Evolutionary conservation across 1,140 invertebrate species (phyloP).

Genomic region (Drosophila littoralis): DNA sequence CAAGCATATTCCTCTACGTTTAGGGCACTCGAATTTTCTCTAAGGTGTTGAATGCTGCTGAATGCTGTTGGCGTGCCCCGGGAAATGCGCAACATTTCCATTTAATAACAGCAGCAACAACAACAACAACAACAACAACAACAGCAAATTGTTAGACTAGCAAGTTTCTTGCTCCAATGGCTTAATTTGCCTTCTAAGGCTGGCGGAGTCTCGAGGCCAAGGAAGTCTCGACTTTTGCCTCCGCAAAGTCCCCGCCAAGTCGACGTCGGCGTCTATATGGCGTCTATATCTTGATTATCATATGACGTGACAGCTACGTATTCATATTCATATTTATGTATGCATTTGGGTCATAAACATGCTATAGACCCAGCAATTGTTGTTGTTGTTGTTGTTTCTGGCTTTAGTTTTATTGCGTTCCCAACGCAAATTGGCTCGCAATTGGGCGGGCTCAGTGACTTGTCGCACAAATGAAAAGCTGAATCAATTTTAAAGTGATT

Average conservation of each 20-base stretch:
- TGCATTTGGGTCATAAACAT: conserved; percentile 81
- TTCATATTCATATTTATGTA: conserved; percentile 72
- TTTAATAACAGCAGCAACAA: conserved; percentile 34
- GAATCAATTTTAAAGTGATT: conserved; percentile 9
- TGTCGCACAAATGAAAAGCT: not conserved
- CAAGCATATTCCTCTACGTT: not conserved
- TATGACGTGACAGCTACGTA: conserved; percentile 81
- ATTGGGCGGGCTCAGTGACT: not conserved
- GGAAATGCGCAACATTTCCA: conserved; percentile 45
- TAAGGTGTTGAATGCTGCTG: conserved; percentile 35
- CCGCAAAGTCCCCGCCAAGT: not conserved
- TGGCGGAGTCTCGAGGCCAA: not conserved
- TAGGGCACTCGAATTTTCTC: conserved; percentile 23
- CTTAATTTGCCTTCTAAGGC: conserved; percentile 59
- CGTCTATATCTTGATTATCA: conserved; percentile 78
- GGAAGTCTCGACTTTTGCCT: conserved; percentile 10
- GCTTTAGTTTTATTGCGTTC: conserved; percentile 24
- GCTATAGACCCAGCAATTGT: conserved; percentile 18
- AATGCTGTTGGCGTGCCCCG: conserved; percentile 18
- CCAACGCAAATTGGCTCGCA: conserved; percentile 56
- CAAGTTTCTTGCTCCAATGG: conserved; percentile 52
- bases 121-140: conserved; percentile 20
- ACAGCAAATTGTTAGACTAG: conserved; percentile 17
- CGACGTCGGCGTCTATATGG: conserved; percentile 11
- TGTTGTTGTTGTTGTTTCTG: conserved; percentile 38